A percentile compares a stretch with the other conserved stretches of the same genome.
These are phyloP conservation scores for Hyles vespertilio DNA, from an alignment of 1,140 invertebrate genomes.

Conservation along the genomic window DNA sequence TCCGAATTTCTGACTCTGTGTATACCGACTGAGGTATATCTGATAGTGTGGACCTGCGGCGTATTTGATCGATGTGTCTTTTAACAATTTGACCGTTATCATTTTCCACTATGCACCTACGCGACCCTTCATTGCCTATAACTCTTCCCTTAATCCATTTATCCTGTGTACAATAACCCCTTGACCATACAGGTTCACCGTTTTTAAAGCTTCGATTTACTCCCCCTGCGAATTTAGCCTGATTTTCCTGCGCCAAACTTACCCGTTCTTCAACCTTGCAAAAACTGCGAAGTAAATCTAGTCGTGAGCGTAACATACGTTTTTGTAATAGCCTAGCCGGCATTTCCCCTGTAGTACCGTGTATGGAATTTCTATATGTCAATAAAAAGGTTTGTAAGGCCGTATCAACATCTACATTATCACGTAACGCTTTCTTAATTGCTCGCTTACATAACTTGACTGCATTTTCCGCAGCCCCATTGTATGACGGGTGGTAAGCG, in stretches of 20 bases:
- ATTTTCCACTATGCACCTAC: constrained; percentile 6
- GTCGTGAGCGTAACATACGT: constrained; percentile 12
- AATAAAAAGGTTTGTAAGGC: constrained; percentile 22
- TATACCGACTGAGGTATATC: neutral
- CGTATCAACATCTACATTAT: constrained; percentile 17
- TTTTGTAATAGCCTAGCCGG: constrained; percentile 21
- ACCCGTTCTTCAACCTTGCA: neutral
- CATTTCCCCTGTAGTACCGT: constrained; percentile 18
- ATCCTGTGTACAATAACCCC: neutral
- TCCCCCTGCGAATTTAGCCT: neutral
- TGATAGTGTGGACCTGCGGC: constrained; percentile 6
- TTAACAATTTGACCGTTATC: constrained; percentile 9
- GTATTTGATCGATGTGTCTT: constrained; percentile 14
- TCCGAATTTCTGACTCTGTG: too few species aligned
- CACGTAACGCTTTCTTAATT: constrained; percentile 20
- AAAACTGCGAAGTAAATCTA: constrained; percentile 14
- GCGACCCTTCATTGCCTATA: neutral
- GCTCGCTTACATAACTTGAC: constrained; percentile 20
- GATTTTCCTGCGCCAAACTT: neutral
- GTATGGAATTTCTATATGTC: constrained; percentile 21
- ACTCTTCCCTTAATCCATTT: constrained; percentile 10
- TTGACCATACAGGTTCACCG: constrained; percentile 8
- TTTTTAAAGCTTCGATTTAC: neutral
- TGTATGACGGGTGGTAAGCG: constrained; percentile 21
- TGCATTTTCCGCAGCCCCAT: constrained; percentile 27